Conservation (phyloP, 2,113 vertebrate genomes). For the Papio anubis region DNA sequence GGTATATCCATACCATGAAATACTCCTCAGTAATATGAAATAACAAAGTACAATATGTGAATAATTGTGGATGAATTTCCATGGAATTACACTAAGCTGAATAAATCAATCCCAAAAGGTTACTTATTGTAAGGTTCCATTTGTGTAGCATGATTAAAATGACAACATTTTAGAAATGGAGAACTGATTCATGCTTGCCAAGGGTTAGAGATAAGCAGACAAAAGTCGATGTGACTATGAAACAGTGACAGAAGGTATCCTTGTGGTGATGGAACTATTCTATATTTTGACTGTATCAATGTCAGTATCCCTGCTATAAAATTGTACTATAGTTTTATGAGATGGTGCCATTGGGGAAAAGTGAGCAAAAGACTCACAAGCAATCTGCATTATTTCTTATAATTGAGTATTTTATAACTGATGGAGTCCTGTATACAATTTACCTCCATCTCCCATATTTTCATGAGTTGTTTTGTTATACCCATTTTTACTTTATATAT, state of each 20-base stretch:
- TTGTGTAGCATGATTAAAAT: background rate
- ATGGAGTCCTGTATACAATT: background rate
- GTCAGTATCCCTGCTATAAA: background rate
- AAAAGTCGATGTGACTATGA: fast-evolving
- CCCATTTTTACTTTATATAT: background rate
- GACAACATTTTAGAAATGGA: background rate
- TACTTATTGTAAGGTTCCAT: background rate
- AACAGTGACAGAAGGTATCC: background rate
- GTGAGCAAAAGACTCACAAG: background rate
- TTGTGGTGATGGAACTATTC: background rate
- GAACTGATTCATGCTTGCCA: background rate
- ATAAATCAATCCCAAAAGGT: background rate
- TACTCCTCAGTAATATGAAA: background rate
- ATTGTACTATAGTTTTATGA: background rate
- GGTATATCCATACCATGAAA: background rate
- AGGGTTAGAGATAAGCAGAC: fast-evolving
- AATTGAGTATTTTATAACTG: background rate
- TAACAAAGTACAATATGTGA: background rate
- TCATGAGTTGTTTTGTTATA: background rate
- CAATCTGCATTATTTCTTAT: background rate
- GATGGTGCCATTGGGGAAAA: background rate
- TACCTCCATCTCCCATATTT: background rate
- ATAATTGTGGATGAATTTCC: background rate
- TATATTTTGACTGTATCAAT: background rate
- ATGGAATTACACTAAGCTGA: background rate